Conservation (phyloP, 1,140 invertebrate genomes). For the Hypothenemus hampei region DNA sequence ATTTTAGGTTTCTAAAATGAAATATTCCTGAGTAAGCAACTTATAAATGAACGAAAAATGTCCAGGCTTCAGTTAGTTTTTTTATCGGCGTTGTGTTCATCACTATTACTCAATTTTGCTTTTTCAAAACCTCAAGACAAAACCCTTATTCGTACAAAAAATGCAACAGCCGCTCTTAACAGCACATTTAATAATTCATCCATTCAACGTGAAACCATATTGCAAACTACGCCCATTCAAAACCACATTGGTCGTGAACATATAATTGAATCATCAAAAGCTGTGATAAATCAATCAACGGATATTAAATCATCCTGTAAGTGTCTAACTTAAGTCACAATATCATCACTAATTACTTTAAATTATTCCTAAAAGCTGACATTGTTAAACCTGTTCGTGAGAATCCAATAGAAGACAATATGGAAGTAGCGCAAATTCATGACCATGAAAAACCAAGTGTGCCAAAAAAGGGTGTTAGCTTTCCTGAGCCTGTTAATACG, state of each 20-base stretch:
- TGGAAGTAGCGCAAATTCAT: not conserved
- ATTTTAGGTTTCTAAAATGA: no score
- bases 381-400: not conserved
- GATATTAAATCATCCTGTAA: not conserved
- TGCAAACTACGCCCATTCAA: no score
- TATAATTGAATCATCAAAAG: not conserved
- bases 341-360: not conserved
- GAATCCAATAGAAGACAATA: not conserved
- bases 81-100: no score
- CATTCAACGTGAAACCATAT: no score
- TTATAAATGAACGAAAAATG: no score
- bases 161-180: no score
- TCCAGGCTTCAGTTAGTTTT: no score
- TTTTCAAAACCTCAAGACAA: no score
- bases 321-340: not conserved
- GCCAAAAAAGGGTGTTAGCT: conserved; percentile 23
- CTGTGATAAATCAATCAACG: not conserved
- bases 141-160: no score
- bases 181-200: no score
- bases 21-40: no score
- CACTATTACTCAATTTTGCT: no score
- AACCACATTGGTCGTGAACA: not conserved
- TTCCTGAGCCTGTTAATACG: not conserved
- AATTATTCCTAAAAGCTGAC: not conserved
- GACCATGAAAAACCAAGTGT: conserved; percentile 5